A percentile compares a stretch with the other conserved stretches of the same genome.
phyloP scores from a whole-genome alignment of 2,888 invertebrate species.

The Morinoia aosen region DNA sequence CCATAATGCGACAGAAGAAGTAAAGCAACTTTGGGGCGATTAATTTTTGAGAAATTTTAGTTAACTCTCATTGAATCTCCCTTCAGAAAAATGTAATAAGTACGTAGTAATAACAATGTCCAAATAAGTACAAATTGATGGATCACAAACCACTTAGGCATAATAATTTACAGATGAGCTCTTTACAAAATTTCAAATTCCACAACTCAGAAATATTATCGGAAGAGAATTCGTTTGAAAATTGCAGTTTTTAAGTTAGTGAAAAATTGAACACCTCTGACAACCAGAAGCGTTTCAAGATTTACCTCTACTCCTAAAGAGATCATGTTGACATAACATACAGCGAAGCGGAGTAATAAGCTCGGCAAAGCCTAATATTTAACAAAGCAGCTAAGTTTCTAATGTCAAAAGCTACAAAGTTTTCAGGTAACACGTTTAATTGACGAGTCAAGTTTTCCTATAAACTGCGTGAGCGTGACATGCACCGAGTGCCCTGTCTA shows the following conservation, averaged over 20 bases:
- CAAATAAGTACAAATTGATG: background rate
- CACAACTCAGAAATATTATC: background rate
- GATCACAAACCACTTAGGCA: background rate
- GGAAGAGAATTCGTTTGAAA: background rate
- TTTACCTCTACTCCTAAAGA: background rate
- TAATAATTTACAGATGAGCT: background rate
- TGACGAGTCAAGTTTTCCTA: background rate
- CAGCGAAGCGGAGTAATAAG: background rate
- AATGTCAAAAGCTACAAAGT: slow-evolving; percentile 1
- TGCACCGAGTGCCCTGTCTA: background rate
- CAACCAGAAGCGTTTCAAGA: background rate
- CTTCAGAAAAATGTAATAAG: background rate
- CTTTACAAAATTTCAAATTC: background rate
- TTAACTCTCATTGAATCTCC: background rate
- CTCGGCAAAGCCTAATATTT: slow-evolving; percentile 1
- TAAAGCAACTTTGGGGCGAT: background rate
- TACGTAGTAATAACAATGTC: background rate
- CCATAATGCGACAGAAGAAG: background rate
- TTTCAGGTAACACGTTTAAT: slow-evolving; percentile 21
- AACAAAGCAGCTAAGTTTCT: slow-evolving; percentile 24
- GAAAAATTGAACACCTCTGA: background rate
- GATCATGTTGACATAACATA: slow-evolving; percentile 19
- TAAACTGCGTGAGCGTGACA: background rate
- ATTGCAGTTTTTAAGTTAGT: background rate
- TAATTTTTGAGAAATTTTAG: background rate